phyloP scores from a whole-genome alignment of 53 echinoderm and acorn worm species.

The Stichopus horrens region DNA sequence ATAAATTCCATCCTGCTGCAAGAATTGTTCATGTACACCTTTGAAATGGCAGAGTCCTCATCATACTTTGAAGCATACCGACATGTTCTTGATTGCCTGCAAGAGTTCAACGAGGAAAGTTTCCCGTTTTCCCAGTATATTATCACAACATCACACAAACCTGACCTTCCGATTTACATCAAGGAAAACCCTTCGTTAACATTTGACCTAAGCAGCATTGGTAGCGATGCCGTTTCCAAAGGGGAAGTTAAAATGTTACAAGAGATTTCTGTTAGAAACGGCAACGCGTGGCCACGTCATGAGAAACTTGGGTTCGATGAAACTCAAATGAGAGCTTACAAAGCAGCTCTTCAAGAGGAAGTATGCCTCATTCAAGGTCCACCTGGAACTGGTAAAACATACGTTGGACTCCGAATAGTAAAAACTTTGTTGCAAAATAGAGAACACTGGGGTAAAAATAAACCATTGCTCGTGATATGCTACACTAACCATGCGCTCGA shows the following conservation, averaged over 20 bases:
- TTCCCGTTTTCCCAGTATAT: conserved; percentile 72
- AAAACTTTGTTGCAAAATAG: conserved; percentile 59
- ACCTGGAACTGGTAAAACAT: conserved; percentile 88
- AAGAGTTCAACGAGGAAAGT: conserved; percentile 46
- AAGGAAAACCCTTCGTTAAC: conserved; percentile 21
- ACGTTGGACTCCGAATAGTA: conserved; percentile 76
- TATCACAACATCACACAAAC: conserved; percentile 39
- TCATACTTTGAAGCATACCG: conserved; percentile 89
- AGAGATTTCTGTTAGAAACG: conserved; percentile 33
- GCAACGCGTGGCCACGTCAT: conserved; percentile 60
- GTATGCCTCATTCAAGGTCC: conserved; percentile 80
- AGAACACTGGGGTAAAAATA: neutral
- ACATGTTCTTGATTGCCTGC: conserved; percentile 68
- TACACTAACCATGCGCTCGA: conserved; percentile 92
- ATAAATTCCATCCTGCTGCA: conserved; percentile 9
- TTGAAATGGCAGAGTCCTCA: conserved; percentile 75
- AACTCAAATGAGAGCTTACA: conserved; percentile 69
- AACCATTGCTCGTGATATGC: conserved; percentile 74
- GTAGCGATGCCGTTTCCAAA: neutral
- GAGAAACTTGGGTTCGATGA: conserved; percentile 57
- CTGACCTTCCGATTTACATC: conserved; percentile 50
- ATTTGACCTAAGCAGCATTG: conserved; percentile 53
- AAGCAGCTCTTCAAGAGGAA: conserved; percentile 68
- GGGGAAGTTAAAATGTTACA: neutral
- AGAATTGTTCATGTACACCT: conserved; percentile 40